A percentile compares a stretch with the other conserved stretches of the same genome.
These are phyloP conservation scores for Hypomecis atomaria DNA, from an alignment of 2,888 invertebrate species.

Conservation along the genomic window DNA sequence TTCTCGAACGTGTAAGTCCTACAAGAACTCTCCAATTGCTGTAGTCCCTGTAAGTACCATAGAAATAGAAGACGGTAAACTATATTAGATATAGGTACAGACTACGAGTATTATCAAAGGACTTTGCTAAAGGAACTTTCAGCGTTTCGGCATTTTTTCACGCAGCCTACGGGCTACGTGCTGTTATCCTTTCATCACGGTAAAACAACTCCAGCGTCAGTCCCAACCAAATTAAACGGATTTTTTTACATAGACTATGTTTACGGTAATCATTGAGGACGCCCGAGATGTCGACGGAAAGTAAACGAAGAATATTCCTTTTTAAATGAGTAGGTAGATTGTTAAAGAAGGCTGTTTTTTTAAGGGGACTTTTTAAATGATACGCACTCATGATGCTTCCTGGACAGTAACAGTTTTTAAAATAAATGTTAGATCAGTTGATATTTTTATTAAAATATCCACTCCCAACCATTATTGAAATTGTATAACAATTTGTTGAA, in stretches of 20 bases:
- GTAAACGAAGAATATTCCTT: slow-evolving; percentile 33
- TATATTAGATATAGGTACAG: background rate
- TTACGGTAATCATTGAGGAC: slow-evolving; percentile 40
- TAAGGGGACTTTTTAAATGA: background rate
- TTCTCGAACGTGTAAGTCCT: too few species aligned
- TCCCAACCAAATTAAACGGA: slow-evolving; percentile 37
- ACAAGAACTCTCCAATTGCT: too few species aligned
- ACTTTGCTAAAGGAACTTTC: slow-evolving; percentile 1
- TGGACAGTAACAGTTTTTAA: too few species aligned
- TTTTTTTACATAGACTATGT: slow-evolving; percentile 38
- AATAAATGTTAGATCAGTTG: too few species aligned
- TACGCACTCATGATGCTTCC: too few species aligned
- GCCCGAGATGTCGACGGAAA: slow-evolving; percentile 30
- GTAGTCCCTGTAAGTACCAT: background rate
- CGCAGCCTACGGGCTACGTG: slow-evolving; percentile 10
- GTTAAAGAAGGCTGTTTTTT: slow-evolving; percentile 24
- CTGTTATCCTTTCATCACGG: slow-evolving; percentile 53
- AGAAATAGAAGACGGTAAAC: too few species aligned
- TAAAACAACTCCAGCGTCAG: slow-evolving; percentile 42
- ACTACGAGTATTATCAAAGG: background rate
- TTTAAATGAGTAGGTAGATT: slow-evolving; percentile 36
- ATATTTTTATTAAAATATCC: too few species aligned
- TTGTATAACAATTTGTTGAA: too few species aligned
- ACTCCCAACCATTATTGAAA: too few species aligned
- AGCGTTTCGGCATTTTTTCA: slow-evolving; percentile 10